Conservation (phyloP, 2,113 vertebrate genomes). For the Rhizomys pruinosus region DNA sequence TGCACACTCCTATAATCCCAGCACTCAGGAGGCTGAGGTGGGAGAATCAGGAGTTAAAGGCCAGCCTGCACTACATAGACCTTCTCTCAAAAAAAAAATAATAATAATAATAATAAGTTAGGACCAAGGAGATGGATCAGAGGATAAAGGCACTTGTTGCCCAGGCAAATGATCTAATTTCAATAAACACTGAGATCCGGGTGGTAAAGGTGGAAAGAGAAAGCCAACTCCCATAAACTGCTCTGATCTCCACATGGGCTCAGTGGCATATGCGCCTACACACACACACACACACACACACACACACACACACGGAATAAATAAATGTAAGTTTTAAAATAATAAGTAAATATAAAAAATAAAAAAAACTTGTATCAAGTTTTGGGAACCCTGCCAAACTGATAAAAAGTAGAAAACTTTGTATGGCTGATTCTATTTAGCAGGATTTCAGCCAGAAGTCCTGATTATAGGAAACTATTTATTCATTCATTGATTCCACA, state of each 20-base stretch:
- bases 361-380: no score
- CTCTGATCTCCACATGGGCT: no score
- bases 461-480: neutral
- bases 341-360: neutral
- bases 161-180: neutral
- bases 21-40: neutral
- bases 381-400: neutral
- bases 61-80: neutral
- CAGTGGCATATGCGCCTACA: neutral
- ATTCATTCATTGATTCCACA: neutral
- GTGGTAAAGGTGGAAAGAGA: neutral
- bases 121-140: neutral
- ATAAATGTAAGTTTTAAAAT: neutral
- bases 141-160: neutral
- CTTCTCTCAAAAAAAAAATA: neutral
- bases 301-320: neutral
- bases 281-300: neutral
- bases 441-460: constrained; percentile 20
- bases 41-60: neutral
- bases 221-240: neutral
- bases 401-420: constrained; percentile 30
- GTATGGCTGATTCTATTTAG: neutral
- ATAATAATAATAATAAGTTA: neutral
- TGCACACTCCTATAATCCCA: neutral
- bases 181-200: neutral